Base-by-base conservation (phyloP, 2,797 vertebrate species). In the Mycteria americana region DNA sequence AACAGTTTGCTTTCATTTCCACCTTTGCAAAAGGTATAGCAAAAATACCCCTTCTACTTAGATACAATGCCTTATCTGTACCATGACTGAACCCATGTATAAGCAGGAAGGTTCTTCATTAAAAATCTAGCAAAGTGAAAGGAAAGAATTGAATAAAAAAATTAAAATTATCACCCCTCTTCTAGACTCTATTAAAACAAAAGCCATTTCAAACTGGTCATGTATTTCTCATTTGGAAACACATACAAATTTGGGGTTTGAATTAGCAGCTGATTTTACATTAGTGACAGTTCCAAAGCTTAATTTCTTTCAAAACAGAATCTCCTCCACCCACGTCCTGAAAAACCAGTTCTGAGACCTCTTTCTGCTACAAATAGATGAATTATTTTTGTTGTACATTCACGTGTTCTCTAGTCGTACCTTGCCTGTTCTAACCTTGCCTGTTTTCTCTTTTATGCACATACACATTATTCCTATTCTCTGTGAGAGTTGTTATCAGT, bases 301-400 rank as follows among this genome's bases (percentile, higher is more conserved):
- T 76, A 89, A 70, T 97, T 96, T 95, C 81, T 97, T 98, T 97
- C 88, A 97, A 96, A 96, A 96, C 95, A 97, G 73, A 97, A 92
- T 89, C 88, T 96, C 88, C 96, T 92, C 96, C 96, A 3, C 95
- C 96, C 96, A 97, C 46, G 10, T 94, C 97, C 96, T 96, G 97
- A 97, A 98, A 97, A 98, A 97, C 97, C 93, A 97, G 98, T 98
- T 98, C 94, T 89, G 86, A 96, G 88, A 97, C 79, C 33, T 95
- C 95, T 86, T 96, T 95, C 95, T 93, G 97, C 95, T 97, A 96
- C 95, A 86, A 95, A 96, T 69, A 97, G 87, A 83, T 90, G 97
- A 97, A 87, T 94, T 80, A 95, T 95, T 96, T 91, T 76, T 91
- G 96, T 89, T 43, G 17, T 88, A 85, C 27, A 18, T 69, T 83